A percentile compares a stretch with the other conserved stretches of the same genome.
Conservation (phyloP, 2,113 vertebrate species). For the Amblyopsis rosae region DNA sequence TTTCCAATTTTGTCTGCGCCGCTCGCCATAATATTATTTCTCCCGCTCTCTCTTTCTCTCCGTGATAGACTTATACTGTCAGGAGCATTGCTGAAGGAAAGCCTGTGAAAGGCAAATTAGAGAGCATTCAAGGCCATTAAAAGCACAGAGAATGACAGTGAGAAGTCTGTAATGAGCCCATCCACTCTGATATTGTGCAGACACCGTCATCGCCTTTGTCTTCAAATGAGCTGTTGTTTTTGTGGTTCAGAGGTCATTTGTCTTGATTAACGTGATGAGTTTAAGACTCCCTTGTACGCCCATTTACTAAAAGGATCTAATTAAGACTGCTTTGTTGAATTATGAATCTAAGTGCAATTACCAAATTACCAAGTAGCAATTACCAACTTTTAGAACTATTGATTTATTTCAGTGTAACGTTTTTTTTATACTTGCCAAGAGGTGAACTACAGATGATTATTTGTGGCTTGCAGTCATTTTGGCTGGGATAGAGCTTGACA, state of each 20-base stretch:
- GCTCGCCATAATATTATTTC: slow-evolving; percentile 15
- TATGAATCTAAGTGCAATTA: slow-evolving; percentile 43
- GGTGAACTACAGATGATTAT: slow-evolving; percentile 17
- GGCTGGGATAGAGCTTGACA: slow-evolving; percentile 22
- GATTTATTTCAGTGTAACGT: slow-evolving; percentile 37
- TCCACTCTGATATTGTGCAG: slow-evolving; percentile 28
- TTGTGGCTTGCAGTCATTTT: slow-evolving; percentile 38
- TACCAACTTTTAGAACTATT: slow-evolving; percentile 41
- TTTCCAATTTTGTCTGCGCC: slow-evolving; percentile 21
- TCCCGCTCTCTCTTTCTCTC: neutral
- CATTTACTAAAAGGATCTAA: slow-evolving; percentile 42
- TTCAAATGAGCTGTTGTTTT: neutral
- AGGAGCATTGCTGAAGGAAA: slow-evolving; percentile 8
- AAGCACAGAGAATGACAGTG: slow-evolving; percentile 51
- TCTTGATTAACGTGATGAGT: neutral
- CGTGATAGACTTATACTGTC: neutral
- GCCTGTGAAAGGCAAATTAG: slow-evolving; percentile 43
- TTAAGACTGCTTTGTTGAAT: slow-evolving; percentile 46
- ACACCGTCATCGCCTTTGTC: slow-evolving; percentile 22
- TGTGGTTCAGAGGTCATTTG: slow-evolving; percentile 43
- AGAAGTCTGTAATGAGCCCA: slow-evolving; percentile 48
- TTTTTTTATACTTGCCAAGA: slow-evolving; percentile 35
- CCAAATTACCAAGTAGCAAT: slow-evolving; percentile 40
- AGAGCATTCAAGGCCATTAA: slow-evolving; percentile 50
- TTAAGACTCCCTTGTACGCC: neutral